Evolutionary conservation across 2,888 invertebrate species (phyloP).

Genomic region (Leucania comma): DNA sequence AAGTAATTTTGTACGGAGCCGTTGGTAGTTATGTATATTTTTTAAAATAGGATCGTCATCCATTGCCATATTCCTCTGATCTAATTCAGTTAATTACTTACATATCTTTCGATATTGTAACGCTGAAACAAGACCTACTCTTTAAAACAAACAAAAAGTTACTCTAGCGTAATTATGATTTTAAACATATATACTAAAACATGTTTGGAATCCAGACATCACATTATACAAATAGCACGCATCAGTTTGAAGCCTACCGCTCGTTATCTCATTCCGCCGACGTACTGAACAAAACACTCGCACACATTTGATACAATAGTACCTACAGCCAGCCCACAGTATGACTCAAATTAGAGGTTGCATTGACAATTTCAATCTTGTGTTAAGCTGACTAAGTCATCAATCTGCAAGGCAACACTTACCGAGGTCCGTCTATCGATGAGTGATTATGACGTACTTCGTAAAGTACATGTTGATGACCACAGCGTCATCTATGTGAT

Average conservation of each 20-base stretch:
- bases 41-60: not conserved
- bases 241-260: constrained; percentile 19
- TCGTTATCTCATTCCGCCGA: constrained; percentile 24
- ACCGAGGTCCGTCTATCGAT: not conserved
- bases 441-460: too few relatives aligned
- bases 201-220: constrained; percentile 9
- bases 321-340: not conserved
- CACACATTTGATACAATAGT: constrained; percentile 35
- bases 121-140: too few relatives aligned
- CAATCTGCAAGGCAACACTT: not conserved
- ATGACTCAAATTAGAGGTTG: not conserved
- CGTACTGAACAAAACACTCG: constrained; percentile 36
- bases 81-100: too few relatives aligned
- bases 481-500: too few relatives aligned
- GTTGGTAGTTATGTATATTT: too few relatives aligned
- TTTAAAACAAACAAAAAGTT: not conserved
- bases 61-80: too few relatives aligned
- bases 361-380: not conserved
- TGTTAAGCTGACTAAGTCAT: too few relatives aligned
- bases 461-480: too few relatives aligned
- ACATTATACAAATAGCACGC: constrained; percentile 4
- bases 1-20: too few relatives aligned
- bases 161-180: not conserved
- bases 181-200: not conserved
- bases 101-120: not conserved